Base-by-base conservation (phyloP, 2,888 invertebrate species). In the Chymomyza fuscimana region DNA sequence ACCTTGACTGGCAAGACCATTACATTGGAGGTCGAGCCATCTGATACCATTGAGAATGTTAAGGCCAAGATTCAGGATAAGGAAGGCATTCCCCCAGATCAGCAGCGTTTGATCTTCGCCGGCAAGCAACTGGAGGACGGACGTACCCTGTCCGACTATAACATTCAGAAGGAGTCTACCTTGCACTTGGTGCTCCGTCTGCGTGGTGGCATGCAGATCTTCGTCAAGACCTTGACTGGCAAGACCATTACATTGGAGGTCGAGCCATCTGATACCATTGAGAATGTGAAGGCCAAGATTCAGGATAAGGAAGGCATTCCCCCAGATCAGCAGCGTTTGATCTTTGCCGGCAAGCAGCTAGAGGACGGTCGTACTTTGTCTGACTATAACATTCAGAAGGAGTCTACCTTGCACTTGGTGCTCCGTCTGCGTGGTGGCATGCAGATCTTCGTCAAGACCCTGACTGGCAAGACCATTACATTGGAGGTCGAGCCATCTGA, bases 271-370 rank as follows among this genome's bases (percentile, higher is more conserved):
- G 89, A 81, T 10, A 81, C 80, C 1, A 81, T 89, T 15, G 89
- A 89, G 67, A 89, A 32, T 32, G 32, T 32, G 1, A 32, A 32
- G 9, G 32, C 32, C 7, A 32, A 32, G 32, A 32, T 32, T 46
- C 89, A 89, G 65, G 89, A 89, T 63, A 89, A 89, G 76, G 89
- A 89, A 70, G 89, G 89, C 12, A 89, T 88, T 65, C 89, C 89
- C 5, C 89, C 89, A 87, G 89, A 89, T 59, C 89, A 89, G 67
- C 89, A 89, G 52, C 88, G 89, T 83, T 80, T 89, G 71, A 89
- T 89, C 40, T 89, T 89, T 46, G 89, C 89, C 29, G 89, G 89
- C 6, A 90, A 90, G 67, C 89, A 89, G 29, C 65, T 89, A 59
- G 89, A 89, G 52, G 89, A 89, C 46, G 89, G 89, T 6, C 89